These are phyloP conservation scores for Drosophila yakuba DNA, from an alignment of 1,140 invertebrate species.

Conservation along the genomic window DNA sequence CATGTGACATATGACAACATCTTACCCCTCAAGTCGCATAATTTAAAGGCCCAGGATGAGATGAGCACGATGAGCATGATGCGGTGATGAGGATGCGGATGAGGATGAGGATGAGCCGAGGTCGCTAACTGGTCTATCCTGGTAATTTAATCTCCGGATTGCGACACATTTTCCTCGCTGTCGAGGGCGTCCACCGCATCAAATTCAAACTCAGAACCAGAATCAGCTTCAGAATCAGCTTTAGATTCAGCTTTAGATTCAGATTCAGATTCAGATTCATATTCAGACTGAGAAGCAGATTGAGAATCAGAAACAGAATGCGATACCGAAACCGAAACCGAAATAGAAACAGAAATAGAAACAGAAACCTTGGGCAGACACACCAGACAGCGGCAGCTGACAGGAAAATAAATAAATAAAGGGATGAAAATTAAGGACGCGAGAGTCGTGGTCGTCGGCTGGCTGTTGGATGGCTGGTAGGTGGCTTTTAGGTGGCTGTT, in stretches of 20 bases:
- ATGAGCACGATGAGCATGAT: too few species aligned
- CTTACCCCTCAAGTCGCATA: too few species aligned
- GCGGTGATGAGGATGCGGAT: too few species aligned
- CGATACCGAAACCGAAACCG: background rate
- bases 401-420: conserved; percentile 28
- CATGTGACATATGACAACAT: too few species aligned
- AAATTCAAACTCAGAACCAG: background rate
- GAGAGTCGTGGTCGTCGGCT: conserved; percentile 9
- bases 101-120: too few species aligned
- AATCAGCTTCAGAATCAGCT: background rate
- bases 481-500: too few species aligned
- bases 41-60: too few species aligned
- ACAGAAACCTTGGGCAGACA: conserved; percentile 12
- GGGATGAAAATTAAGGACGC: conserved; percentile 33
- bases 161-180: background rate
- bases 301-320: too few species aligned
- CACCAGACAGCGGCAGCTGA: conserved; percentile 28
- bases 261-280: background rate
- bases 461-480: background rate
- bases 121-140: too few species aligned
- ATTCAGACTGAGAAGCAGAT: too few species aligned
- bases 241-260: background rate
- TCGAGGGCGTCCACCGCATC: conserved; percentile 7
- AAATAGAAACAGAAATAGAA: background rate
- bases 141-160: background rate